Conservation (phyloP, 2,797 vertebrate genomes). For the Notolepis coatsorum region DNA sequence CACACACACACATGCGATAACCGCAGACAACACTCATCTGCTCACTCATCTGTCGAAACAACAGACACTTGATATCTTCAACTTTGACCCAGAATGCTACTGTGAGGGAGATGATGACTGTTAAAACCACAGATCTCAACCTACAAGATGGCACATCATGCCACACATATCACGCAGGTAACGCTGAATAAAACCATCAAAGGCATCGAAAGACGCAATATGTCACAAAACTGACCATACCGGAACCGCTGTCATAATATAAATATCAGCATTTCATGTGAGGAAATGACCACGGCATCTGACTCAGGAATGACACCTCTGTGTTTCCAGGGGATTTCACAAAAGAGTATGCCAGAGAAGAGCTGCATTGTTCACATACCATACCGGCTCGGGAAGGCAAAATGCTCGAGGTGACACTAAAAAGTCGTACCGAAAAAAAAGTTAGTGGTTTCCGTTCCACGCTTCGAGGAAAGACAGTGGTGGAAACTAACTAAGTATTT, state of each 20-base stretch:
- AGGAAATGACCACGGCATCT: constrained; percentile 31
- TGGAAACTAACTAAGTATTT: too few relatives aligned
- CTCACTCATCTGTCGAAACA: constrained; percentile 34
- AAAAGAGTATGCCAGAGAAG: constrained; percentile 24
- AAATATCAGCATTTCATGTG: constrained; percentile 36
- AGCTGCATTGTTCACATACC: constrained; percentile 28
- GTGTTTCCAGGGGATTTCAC: constrained; percentile 19
- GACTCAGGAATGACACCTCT: constrained; percentile 38
- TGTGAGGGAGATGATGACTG: too few relatives aligned
- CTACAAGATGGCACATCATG: too few relatives aligned
- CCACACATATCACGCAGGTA: too few relatives aligned
- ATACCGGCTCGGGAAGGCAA: not conserved
- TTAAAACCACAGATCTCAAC: too few relatives aligned
- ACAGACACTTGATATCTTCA: constrained; percentile 8
- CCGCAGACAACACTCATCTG: constrained; percentile 22
- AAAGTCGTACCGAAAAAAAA: too few relatives aligned
- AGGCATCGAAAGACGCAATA: constrained; percentile 21
- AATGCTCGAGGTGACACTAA: constrained; percentile 27
- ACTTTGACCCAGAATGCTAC: constrained; percentile 12
- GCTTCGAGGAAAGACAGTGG: too few relatives aligned
- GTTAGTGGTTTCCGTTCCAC: too few relatives aligned
- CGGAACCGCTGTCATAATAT: constrained; percentile 34
- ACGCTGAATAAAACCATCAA: not conserved
- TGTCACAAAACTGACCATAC: constrained; percentile 37
- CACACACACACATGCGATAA: constrained; percentile 12